Base-by-base conservation (phyloP, 2,797 vertebrate species). In the Molossus alvarezi region DNA sequence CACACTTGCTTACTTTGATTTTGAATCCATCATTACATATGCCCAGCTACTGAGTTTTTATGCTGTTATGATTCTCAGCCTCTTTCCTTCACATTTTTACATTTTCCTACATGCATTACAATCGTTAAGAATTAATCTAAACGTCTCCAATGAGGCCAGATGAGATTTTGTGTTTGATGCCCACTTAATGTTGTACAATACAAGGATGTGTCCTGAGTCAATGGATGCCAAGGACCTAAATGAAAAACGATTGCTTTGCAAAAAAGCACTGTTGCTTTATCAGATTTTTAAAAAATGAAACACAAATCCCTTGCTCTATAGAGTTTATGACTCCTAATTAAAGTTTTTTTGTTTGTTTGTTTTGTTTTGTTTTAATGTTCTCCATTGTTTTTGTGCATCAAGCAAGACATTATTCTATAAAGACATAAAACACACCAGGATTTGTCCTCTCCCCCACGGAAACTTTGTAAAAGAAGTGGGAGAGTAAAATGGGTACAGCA, bases 1-100 rank as follows among this genome's bases (percentile, higher is more conserved):
- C 48, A 87, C 20, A n/a, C 72, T 92, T 80, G 55, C n/a, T 95
- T 92, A 91, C 83, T 92, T 58, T 92, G 55, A 91, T 41, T 88
- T 87, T n/a, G 85, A 64, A 73, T 62, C 27, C 53, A 20, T 76
- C 14, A 72, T 93, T 95, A 83, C 13, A 9, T 69, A 9, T 41
- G 18, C 69, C 45, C 53, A 20, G 12, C 62, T 82, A n/a, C 17
- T 91, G 88, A 84, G 2, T 75, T 85, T 96, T 64, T 25, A 9
- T n/a, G 15, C 6, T 73, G n/a, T 85, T 84, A 18, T 9, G 37
- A 80, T 87, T 89, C 48, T 87, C 15, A 62, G 33, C 6, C n/a
- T 29, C 17, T 88, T 83, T 69, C 21, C 82, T 62, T 29, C 33
- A 23, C 88, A 37, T 72, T 18, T 71, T 69, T 81, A 29, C 6